Evolutionary conservation across 2,888 invertebrate species (phyloP), one percentile per base, ranked within the genome.

Genomic region (Epistrophe eligans): DNA sequence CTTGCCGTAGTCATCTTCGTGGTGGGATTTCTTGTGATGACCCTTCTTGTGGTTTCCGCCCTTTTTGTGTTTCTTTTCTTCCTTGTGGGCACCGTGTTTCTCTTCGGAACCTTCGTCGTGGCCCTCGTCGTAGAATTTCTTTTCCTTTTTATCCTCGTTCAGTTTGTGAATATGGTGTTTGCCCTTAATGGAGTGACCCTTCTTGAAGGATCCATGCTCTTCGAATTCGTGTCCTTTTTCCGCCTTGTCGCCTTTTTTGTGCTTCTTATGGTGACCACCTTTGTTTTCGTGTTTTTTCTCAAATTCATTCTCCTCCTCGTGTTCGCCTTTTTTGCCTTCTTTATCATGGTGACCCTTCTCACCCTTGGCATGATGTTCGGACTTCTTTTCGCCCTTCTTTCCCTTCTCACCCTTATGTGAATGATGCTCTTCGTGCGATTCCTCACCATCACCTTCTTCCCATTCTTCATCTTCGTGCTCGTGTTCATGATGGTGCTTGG

Each of bases 101-200:
- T 96, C 96, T 91, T 97, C 96, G 89, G 96, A 96, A 0, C 96
- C 97, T 57, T 95, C 95, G 90, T 96, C 96, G 89, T 97, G 97
- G 90, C 97, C 96, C 92, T 97, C 97, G 89, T 97, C 97, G 92
- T 95, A 97, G 95, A 96, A 97, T 91, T 97, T 95, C 91, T 97
- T 97, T 90, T 97, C 96, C 92, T 97, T 97, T 91, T 97, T 96
- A 93, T 95, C 97, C 92, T 97, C 97, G 92, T 97, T 97, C 84
- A 96, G 93, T 91, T 97, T 97, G 93, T 97, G 97, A 9, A 97
- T 94, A 91, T 97, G 96, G 91, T 97, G 97, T 89, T 97, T 96
- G 79, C 97, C 97, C 92, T 97, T 96, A 89, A 97, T 97, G 88
- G 96, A 96, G 93, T 97, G 97, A 0, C 97, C 97, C 91, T 97